Evolutionary conservation across 37 sponge, comb jelly and placozoan species (phyloP).

Genomic region (Halisarca cf. caerulea): DNA sequence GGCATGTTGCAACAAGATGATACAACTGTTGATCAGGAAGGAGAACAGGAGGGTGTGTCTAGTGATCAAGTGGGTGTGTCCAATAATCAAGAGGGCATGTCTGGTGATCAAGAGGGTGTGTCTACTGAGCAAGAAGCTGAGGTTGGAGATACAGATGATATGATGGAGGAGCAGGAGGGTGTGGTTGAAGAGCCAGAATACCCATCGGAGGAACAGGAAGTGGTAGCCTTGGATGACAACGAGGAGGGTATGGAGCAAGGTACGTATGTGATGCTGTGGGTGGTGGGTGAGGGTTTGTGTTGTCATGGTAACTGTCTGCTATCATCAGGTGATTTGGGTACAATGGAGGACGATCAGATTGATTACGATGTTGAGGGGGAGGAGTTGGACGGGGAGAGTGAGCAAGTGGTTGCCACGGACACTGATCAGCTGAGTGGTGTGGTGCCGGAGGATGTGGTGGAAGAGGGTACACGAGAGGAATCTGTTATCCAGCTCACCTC

Average conservation of each 20-base stretch:
- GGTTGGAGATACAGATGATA: background rate
- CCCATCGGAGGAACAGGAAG: background rate
- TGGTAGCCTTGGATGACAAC: background rate
- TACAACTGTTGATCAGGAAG: background rate
- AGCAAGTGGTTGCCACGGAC: background rate
- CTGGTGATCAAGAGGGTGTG: background rate
- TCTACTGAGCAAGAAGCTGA: conserved; percentile 9
- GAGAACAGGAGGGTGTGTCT: no score
- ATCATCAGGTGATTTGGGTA: background rate
- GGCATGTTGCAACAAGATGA: background rate
- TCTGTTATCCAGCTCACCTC: no score
- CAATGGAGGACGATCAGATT: background rate
- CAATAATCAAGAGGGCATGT: no score
- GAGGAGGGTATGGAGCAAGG: background rate
- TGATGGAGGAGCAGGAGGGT: background rate
- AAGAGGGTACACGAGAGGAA: conserved; percentile 1
- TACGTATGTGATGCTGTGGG: background rate
- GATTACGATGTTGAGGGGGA: background rate
- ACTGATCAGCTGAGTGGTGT: background rate
- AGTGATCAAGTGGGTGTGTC: no score
- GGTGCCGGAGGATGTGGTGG: background rate
- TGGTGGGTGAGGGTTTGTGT: background rate
- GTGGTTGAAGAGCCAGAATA: background rate
- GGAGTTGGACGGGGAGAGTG: background rate
- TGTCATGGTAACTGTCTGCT: background rate